Percentiles rank a stretch among this genome's conserved stretches.
phyloP scores from a whole-genome alignment of 2,888 invertebrate genomes.

The Erebia ligea region DNA sequence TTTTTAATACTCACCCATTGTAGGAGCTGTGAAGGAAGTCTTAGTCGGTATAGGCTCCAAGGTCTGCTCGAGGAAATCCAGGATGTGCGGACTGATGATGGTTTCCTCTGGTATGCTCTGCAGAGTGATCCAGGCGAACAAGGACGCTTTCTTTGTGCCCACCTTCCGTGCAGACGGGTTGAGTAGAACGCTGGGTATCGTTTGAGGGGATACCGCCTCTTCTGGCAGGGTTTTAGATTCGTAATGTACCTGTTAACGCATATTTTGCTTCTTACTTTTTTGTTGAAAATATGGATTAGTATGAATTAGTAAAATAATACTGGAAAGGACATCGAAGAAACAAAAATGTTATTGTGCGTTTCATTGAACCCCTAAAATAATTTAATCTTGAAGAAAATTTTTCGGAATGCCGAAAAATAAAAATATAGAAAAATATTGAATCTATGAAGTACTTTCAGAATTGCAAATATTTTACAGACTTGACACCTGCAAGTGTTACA shows the following conservation, averaged over 20 bases:
- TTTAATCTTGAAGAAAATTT: too few relatives aligned
- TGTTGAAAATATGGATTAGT: too few relatives aligned
- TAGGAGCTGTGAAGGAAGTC: conserved; percentile 69
- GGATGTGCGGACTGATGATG: conserved; percentile 97
- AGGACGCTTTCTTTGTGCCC: conserved; percentile 92
- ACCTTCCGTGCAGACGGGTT: conserved; percentile 70
- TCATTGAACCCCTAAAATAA: too few relatives aligned
- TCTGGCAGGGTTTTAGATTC: conserved; percentile 89
- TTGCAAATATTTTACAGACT: too few relatives aligned
- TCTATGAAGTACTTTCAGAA: too few relatives aligned
- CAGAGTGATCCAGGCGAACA: conserved; percentile 97
- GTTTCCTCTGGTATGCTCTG: conserved; percentile 99
- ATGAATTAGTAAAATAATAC: too few relatives aligned
- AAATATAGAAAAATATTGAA: too few relatives aligned
- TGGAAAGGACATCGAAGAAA: too few relatives aligned
- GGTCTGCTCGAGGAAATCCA: conserved; percentile 98
- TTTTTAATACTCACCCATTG: conserved; percentile 65
- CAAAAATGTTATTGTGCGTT: too few relatives aligned
- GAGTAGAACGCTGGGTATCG: conserved; percentile 40
- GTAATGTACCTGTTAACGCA: conserved; percentile 86
- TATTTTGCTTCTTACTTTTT: background rate
- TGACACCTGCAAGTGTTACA: too few relatives aligned
- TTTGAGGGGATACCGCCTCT: conserved; percentile 79
- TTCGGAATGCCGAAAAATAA: too few relatives aligned
- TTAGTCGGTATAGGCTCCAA: conserved; percentile 95